Evolutionary conservation across 2,113 vertebrate genomes (phyloP).

Genomic region (Aphelocoma coerulescens): DNA sequence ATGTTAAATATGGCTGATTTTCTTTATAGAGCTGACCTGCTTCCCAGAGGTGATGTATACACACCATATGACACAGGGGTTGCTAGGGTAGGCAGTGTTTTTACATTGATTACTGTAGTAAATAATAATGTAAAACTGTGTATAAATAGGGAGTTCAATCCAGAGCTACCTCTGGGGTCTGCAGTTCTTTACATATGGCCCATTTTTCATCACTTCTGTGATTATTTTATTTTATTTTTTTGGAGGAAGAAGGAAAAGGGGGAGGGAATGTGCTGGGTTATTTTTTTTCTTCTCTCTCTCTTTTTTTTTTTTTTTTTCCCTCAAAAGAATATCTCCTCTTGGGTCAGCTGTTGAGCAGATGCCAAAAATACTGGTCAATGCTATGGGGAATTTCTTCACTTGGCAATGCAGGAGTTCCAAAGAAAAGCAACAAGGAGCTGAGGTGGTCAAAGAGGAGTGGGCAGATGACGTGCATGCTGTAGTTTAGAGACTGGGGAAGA

Average conservation of each 20-base stretch:
- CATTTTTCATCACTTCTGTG: slow-evolving; percentile 57
- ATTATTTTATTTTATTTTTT: slow-evolving; percentile 32
- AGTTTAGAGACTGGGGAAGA: neutral
- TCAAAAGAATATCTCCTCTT: neutral
- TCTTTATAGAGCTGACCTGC: slow-evolving; percentile 62
- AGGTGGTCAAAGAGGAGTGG: neutral
- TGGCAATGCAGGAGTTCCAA: neutral
- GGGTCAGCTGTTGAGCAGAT: neutral
- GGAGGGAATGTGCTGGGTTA: neutral
- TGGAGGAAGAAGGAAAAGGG: neutral
- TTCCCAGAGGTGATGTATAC: slow-evolving; percentile 70
- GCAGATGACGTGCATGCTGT: neutral
- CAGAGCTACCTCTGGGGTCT: slow-evolving; percentile 26
- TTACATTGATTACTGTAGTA: slow-evolving; percentile 68
- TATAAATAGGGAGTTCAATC: slow-evolving; percentile 62
- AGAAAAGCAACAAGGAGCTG: neutral
- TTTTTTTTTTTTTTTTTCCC: fast-evolving
- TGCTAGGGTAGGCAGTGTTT: slow-evolving; percentile 64
- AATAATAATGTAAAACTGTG: slow-evolving; percentile 67
- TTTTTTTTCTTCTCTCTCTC: neutral
- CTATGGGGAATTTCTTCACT: neutral
- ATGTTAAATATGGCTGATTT: slow-evolving; percentile 62
- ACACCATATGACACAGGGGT: slow-evolving; percentile 56
- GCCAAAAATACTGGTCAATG: neutral
- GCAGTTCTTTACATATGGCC: slow-evolving; percentile 46